These are phyloP conservation scores for Montipora capricornis DNA, from an alignment of 64 coral and sea anemone genomes.

Conservation along the genomic window DNA sequence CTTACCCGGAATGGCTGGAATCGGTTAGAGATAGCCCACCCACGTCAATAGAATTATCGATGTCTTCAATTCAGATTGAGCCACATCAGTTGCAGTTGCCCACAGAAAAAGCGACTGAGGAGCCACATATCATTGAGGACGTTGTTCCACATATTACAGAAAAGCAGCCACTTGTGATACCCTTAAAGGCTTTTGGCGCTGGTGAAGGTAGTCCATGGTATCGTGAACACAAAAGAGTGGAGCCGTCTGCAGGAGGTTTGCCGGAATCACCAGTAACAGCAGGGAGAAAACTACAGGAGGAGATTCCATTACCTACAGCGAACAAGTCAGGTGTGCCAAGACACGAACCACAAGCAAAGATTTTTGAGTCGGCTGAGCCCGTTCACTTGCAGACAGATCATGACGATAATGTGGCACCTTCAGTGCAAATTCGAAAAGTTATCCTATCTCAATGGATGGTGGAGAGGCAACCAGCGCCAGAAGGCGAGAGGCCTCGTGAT, in stretches of 20 bases:
- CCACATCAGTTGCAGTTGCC: neutral
- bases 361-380: slow-evolving; percentile 19
- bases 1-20: neutral
- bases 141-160: neutral
- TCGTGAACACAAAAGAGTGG: neutral
- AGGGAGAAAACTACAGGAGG: neutral
- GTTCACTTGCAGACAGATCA: neutral
- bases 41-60: neutral
- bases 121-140: neutral
- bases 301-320: neutral
- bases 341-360: neutral
- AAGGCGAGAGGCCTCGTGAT: neutral
- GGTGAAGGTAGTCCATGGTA: neutral
- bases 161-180: slow-evolving; percentile 14
- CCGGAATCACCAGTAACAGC: neutral
- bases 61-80: neutral
- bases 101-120: neutral
- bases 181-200: neutral
- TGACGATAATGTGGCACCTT: slow-evolving; percentile 36
- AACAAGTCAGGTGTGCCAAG: neutral
- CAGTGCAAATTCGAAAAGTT: neutral
- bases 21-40: neutral
- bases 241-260: neutral
- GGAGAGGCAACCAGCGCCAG: neutral
- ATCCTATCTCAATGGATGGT: slow-evolving; percentile 37